A percentile compares a stretch with the other conserved stretches of the same genome.
Conservation (phyloP, 2,888 invertebrate species). For the Andrena hattorfiana region DNA sequence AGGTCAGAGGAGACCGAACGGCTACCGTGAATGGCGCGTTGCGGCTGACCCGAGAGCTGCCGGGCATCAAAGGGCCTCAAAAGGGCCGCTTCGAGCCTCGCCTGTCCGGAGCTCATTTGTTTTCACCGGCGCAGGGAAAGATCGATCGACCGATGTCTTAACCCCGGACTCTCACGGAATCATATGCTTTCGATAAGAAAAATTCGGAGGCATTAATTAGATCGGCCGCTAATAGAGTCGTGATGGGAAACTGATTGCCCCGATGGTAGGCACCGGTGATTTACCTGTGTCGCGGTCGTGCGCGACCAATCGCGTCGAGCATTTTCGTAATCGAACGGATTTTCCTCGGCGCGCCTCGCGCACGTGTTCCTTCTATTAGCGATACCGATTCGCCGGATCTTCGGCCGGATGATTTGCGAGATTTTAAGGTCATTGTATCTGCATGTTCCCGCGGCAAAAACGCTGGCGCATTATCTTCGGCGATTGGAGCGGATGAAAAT, state of each 20-base stretch:
- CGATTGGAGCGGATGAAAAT: conserved; percentile 57
- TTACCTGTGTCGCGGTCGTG: conserved; percentile 14
- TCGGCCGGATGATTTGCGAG: conserved; percentile 12
- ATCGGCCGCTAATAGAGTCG: conserved; percentile 69
- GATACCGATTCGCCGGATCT: not conserved
- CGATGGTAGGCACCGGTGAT: conserved; percentile 16
- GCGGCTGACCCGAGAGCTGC: conserved; percentile 76
- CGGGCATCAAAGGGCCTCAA: conserved; percentile 79
- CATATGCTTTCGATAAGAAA: conserved; percentile 71
- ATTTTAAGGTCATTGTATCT: conserved; percentile 23
- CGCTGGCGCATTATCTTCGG: conserved; percentile 16
- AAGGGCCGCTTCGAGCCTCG: conserved; percentile 79
- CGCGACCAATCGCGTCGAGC: not conserved
- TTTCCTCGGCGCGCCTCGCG: not conserved
- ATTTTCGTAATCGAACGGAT: not conserved
- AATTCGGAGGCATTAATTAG: conserved; percentile 70
- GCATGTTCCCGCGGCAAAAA: conserved; percentile 38
- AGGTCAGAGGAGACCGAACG: conserved; percentile 69
- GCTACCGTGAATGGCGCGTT: conserved; percentile 80
- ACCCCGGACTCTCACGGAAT: conserved; percentile 65
- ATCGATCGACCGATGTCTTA: conserved; percentile 76
- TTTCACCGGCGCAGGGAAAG: conserved; percentile 74
- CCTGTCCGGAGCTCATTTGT: conserved; percentile 82
- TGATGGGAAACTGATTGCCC: conserved; percentile 72
- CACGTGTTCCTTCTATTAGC: not conserved